phyloP scores from a whole-genome alignment of 2,113 vertebrate species.

The Suncus etruscus region DNA sequence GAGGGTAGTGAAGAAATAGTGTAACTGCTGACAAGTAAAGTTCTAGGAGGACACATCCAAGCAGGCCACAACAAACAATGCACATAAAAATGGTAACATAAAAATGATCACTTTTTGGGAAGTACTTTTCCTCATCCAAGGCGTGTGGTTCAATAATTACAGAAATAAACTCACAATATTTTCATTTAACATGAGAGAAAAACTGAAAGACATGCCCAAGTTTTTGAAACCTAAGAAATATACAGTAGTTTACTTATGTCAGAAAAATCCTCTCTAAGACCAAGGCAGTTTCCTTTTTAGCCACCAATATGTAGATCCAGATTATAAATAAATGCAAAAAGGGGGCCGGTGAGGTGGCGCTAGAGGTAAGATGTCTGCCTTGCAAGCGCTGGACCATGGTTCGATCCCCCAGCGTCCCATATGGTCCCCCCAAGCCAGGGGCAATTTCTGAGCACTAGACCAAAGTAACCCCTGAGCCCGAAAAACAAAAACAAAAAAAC shows the following conservation, averaged over 20 bases:
- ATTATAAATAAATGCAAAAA: background rate
- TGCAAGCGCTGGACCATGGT: too few relatives aligned
- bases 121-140: slow-evolving; percentile 22
- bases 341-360: too few relatives aligned
- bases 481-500: background rate
- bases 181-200: background rate
- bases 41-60: background rate
- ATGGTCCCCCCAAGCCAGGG: too few relatives aligned
- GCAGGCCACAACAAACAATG: slow-evolving; percentile 6
- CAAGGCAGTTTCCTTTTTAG: slow-evolving; percentile 12
- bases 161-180: slow-evolving; percentile 34
- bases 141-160: slow-evolving; percentile 39
- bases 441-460: too few relatives aligned
- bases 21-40: slow-evolving; percentile 26
- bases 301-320: slow-evolving; percentile 19
- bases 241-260: background rate
- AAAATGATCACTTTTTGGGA: slow-evolving; percentile 21
- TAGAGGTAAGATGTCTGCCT: too few relatives aligned
- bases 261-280: background rate
- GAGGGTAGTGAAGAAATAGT: background rate
- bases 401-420: too few relatives aligned
- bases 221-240: background rate
- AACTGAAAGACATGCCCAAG: slow-evolving; percentile 21
- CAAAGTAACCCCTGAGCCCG: too few relatives aligned
- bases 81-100: background rate